Percentiles rank a stretch among this genome's conserved stretches.
Evolutionary conservation across 1,140 invertebrate genomes (phyloP).

Genomic region (Drosophila navojoa): DNA sequence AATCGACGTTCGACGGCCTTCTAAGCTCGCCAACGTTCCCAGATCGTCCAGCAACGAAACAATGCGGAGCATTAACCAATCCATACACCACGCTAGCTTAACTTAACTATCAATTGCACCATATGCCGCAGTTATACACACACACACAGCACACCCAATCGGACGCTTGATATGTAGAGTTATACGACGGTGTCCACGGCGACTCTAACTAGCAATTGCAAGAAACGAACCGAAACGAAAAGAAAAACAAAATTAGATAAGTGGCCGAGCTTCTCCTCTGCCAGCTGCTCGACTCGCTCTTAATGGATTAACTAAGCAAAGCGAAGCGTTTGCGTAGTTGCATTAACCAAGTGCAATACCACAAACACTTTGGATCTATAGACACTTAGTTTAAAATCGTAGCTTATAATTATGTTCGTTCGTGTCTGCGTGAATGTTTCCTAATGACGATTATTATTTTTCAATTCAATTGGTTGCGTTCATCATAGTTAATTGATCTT

Average conservation of each 20-base stretch:
- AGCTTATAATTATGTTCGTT: constrained; percentile 44
- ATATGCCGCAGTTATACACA: constrained; percentile 63
- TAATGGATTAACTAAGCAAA: constrained; percentile 47
- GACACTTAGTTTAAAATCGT: constrained; percentile 33
- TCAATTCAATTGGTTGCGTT: constrained; percentile 58
- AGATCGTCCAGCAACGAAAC: constrained; percentile 71
- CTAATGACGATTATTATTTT: constrained; percentile 29
- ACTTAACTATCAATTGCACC: constrained; percentile 63
- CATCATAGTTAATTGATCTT: constrained; percentile 63
- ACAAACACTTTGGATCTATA: constrained; percentile 38
- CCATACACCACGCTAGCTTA: constrained; percentile 61
- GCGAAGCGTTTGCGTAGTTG: constrained; percentile 51
- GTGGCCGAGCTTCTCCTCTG: constrained; percentile 2
- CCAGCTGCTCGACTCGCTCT: constrained; percentile 27
- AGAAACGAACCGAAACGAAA: not conserved
- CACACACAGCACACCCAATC: constrained; percentile 40
- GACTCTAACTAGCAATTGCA: constrained; percentile 56
- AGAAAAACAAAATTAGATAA: constrained; percentile 13
- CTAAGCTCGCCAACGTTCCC: constrained; percentile 51
- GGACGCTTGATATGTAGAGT: constrained; percentile 58
- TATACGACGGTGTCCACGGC: constrained; percentile 61
- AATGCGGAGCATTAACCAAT: constrained; percentile 76
- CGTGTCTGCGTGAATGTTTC: constrained; percentile 50
- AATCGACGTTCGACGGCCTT: constrained; percentile 83
- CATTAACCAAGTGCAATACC: constrained; percentile 50